Percentiles rank a stretch among this genome's conserved stretches.
These are phyloP conservation scores for Takifugu flavidus DNA, from an alignment of 2,113 vertebrate genomes.

Conservation along the genomic window DNA sequence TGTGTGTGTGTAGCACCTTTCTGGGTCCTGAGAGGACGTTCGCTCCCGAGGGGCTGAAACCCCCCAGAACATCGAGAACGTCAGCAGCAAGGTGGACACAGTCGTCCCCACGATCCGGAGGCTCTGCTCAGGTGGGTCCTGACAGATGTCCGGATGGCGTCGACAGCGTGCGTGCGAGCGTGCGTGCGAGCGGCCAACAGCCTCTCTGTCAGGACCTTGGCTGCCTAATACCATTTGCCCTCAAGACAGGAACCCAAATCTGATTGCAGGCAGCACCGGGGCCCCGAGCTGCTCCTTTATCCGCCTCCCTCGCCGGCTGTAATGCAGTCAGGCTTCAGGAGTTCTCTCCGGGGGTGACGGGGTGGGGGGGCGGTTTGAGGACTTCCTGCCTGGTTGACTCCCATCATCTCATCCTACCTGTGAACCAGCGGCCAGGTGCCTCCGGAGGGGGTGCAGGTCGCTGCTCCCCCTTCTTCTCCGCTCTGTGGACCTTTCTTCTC, in stretches of 20 bases:
- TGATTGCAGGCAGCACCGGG: constrained; percentile 53
- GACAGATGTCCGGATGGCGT: constrained; percentile 57
- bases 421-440: too few species aligned
- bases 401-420: too few species aligned
- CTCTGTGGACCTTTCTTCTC: constrained; percentile 54
- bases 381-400: constrained; percentile 2
- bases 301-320: constrained; percentile 40
- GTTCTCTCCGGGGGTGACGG: constrained; percentile 5
- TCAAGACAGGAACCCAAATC: constrained; percentile 65
- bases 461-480: constrained; percentile 28
- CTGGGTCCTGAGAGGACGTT: too few species aligned
- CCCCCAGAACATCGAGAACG: too few species aligned
- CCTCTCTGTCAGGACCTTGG: constrained; percentile 53
- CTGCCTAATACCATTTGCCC: constrained; percentile 63
- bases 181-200: constrained; percentile 51
- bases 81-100: too few species aligned
- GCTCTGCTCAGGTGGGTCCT: constrained; percentile 18
- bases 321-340: constrained; percentile 50
- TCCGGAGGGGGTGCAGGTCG: too few species aligned
- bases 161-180: constrained; percentile 35
- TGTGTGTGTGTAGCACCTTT: too few species aligned
- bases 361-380: neutral
- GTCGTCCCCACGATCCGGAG: constrained; percentile 4
- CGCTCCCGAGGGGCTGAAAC: too few species aligned
- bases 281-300: constrained; percentile 63